Conservation (phyloP, 2,797 vertebrate genomes). For the Mareca strepera region DNA sequence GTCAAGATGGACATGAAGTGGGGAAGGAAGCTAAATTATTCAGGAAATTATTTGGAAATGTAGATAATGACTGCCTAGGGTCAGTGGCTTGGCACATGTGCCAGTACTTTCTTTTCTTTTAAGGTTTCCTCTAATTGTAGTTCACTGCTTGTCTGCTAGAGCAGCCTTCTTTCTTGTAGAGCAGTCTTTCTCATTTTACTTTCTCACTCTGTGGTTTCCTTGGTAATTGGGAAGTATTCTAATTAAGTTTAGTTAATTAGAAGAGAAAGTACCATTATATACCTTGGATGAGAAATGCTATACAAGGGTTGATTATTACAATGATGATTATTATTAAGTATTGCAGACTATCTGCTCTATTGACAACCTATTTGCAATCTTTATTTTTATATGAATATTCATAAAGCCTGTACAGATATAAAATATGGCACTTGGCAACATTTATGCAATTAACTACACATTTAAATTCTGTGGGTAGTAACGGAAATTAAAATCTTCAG, state of each 20-base stretch:
- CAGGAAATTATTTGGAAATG: background rate
- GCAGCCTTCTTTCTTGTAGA: background rate
- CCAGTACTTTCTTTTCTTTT: background rate
- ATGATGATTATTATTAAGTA: background rate
- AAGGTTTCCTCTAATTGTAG: background rate
- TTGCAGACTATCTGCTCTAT: conserved; percentile 64
- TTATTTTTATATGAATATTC: conserved; percentile 60
- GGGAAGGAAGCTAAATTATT: background rate
- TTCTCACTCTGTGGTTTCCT: background rate
- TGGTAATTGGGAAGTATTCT: background rate
- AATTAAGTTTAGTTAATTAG: conserved; percentile 47
- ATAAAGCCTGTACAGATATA: conserved; percentile 7
- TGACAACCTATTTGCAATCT: conserved; percentile 54
- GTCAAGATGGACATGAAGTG: background rate
- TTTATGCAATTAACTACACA: conserved; percentile 60
- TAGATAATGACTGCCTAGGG: background rate
- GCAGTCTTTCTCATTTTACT: background rate
- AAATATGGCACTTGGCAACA: conserved; percentile 40
- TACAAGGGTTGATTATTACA: background rate
- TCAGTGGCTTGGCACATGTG: background rate
- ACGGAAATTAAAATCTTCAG: conserved; percentile 64
- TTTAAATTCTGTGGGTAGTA: conserved; percentile 56
- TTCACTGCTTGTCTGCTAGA: background rate
- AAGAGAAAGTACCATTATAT: conserved; percentile 30
- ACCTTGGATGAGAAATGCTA: background rate